Conservation (phyloP, 2,113 vertebrate species). For the Capra hircus region DNA sequence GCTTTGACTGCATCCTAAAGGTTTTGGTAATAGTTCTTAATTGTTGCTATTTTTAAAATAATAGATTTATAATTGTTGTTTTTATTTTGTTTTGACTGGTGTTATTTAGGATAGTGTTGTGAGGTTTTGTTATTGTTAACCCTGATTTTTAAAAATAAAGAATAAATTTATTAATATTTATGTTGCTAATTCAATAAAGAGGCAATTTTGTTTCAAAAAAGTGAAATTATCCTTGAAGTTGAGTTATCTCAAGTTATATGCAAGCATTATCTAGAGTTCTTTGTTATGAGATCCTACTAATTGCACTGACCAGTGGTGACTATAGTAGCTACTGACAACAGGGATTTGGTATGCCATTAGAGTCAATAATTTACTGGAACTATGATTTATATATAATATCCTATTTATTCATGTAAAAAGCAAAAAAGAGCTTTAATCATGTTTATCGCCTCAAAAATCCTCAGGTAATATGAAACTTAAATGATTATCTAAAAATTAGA, state of each 20-base stretch:
- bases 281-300: neutral
- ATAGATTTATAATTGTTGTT: neutral
- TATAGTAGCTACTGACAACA: neutral
- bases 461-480: conserved; percentile 12
- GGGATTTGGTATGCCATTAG: neutral
- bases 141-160: conserved; percentile 54
- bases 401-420: neutral
- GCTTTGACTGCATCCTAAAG: conserved; percentile 43
- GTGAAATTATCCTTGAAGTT: conserved; percentile 25
- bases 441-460: neutral
- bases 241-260: neutral
- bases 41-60: conserved; percentile 43
- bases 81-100: conserved; percentile 44
- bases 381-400: neutral
- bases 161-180: conserved; percentile 66
- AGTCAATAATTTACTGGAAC: neutral
- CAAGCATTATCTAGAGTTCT: neutral
- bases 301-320: neutral
- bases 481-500: neutral
- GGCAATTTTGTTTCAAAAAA: conserved; percentile 43
- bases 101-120: conserved; percentile 50
- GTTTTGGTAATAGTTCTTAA: conserved; percentile 41
- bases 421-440: conserved; percentile 29
- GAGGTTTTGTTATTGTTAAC: conserved; percentile 43
- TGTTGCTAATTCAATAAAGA: conserved; percentile 64